A percentile compares a stretch with the other conserved stretches of the same genome.
Conservation (phyloP, 2,797 vertebrate species). For the Microhierax caerulescens region DNA sequence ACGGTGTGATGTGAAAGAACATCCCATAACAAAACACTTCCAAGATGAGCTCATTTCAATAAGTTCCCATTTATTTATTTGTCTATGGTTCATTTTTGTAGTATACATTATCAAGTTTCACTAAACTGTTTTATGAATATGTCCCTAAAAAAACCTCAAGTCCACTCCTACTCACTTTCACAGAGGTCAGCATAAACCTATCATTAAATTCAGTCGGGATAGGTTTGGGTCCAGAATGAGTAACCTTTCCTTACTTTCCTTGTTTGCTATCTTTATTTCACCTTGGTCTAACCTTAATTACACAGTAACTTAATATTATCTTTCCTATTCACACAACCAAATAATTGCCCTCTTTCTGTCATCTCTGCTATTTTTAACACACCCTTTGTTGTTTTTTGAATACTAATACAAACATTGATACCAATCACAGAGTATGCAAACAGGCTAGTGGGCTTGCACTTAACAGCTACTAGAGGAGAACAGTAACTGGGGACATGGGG, state of each 20-base stretch:
- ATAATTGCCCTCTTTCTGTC: slow-evolving; percentile 68
- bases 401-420: slow-evolving; percentile 67
- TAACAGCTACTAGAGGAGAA: background rate
- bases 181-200: background rate
- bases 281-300: slow-evolving; percentile 70
- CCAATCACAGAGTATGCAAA: slow-evolving; percentile 56
- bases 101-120: slow-evolving; percentile 18
- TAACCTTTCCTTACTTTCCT: slow-evolving; percentile 16
- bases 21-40: background rate
- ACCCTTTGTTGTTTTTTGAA: slow-evolving; percentile 65
- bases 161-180: background rate
- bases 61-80: background rate
- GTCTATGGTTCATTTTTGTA: background rate
- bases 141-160: slow-evolving; percentile 8
- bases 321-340: slow-evolving; percentile 53
- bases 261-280: slow-evolving; percentile 60
- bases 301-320: slow-evolving; percentile 62
- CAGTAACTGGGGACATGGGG: background rate
- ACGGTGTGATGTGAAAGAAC: background rate
- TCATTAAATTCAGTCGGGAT: background rate
- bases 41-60: background rate
- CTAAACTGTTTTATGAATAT: background rate
- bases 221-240: background rate
- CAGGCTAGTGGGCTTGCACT: slow-evolving; percentile 41
- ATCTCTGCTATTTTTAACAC: slow-evolving; percentile 67